Conservation (phyloP, 1,140 invertebrate species). For the Hypothenemus hampei region DNA sequence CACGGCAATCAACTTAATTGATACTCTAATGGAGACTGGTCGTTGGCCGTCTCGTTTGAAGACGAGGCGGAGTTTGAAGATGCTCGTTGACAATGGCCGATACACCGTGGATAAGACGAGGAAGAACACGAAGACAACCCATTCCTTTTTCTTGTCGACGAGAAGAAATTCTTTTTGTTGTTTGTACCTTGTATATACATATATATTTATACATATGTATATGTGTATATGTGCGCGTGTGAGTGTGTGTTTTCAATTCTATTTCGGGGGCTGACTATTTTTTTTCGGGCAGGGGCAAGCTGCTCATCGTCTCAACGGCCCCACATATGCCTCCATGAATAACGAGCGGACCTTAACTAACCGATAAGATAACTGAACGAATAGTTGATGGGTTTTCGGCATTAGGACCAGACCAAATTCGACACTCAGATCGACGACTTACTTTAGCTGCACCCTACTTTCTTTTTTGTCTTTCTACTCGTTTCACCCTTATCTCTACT, state of each 20-base stretch:
- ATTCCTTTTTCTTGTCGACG: not conserved
- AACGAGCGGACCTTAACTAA: constrained; percentile 14
- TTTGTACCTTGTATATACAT: too few relatives aligned
- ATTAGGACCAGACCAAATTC: constrained; percentile 4
- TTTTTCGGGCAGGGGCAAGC: constrained; percentile 9
- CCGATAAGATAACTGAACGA: constrained; percentile 25
- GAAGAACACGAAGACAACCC: not conserved
- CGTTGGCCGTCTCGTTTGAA: constrained; percentile 18
- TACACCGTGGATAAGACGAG: constrained; percentile 5
- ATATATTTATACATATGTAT: too few relatives aligned
- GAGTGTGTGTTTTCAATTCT: too few relatives aligned
- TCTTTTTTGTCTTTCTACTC: too few relatives aligned
- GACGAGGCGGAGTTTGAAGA: constrained; percentile 21
- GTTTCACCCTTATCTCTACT: constrained; percentile 1
- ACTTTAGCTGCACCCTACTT: constrained; percentile 1
- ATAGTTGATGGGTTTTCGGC: constrained; percentile 13
- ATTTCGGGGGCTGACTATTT: not conserved
- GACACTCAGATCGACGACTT: constrained; percentile 9
- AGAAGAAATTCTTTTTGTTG: too few relatives aligned
- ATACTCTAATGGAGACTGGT: constrained; percentile 28
- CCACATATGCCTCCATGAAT: constrained; percentile 18
- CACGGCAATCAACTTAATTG: constrained; percentile 27
- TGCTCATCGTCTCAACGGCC: constrained; percentile 10
- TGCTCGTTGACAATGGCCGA: constrained; percentile 28
- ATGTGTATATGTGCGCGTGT: too few relatives aligned